A percentile compares a stretch with the other conserved stretches of the same genome.
phyloP scores from a whole-genome alignment of 2,888 invertebrate genomes.

The Chrysolina oricalcia region DNA sequence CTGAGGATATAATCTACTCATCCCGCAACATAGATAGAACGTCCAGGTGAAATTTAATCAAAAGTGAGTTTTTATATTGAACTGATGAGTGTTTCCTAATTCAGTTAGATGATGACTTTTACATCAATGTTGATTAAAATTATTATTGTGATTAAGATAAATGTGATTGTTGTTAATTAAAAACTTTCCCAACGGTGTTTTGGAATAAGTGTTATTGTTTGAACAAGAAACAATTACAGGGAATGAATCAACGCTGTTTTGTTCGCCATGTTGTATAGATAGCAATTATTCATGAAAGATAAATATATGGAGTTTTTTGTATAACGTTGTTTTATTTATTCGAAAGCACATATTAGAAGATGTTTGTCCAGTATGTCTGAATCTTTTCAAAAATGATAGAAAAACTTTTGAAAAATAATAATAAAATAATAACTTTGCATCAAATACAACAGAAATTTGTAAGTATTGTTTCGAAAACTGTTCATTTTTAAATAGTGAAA shows the following conservation, averaged over 20 bases:
- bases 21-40: not conserved
- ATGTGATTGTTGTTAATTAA: conserved; percentile 43
- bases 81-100: not conserved
- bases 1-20: not conserved
- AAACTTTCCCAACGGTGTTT: not conserved
- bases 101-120: conserved; percentile 5
- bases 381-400: too few species aligned
- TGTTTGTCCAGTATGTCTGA: too few species aligned
- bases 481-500: too few species aligned
- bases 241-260: not conserved
- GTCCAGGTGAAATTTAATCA: conserved; percentile 22
- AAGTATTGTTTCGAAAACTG: too few species aligned
- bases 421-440: too few species aligned
- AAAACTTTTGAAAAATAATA: too few species aligned
- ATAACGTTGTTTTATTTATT: not conserved
- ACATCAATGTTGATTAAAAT: conserved; percentile 23
- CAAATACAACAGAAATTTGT: too few species aligned
- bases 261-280: conserved; percentile 1
- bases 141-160: conserved; percentile 42
- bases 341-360: not conserved
- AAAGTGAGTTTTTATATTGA: conserved; percentile 3
- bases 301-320: conserved; percentile 12
- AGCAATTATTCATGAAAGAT: conserved; percentile 6
- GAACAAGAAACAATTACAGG: not conserved
- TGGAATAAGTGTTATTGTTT: conserved; percentile 26